A percentile compares a stretch with the other conserved stretches of the same genome.
Conservation (phyloP, 2,888 invertebrate genomes). For the Podabrus alpinus region DNA sequence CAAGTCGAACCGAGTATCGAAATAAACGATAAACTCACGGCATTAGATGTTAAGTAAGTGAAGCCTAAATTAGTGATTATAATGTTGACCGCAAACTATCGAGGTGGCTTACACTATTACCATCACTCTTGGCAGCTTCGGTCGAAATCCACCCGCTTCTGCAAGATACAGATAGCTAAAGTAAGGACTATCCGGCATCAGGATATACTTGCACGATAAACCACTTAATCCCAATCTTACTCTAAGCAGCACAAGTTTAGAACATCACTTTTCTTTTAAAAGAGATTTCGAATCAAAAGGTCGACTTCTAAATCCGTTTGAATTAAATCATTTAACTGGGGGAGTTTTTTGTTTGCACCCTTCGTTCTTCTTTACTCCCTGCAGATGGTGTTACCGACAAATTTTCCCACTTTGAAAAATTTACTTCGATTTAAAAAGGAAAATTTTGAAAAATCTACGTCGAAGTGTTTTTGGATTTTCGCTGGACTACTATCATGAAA, state of each 20-base stretch:
- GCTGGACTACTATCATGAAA: no score
- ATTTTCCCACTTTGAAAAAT: not conserved
- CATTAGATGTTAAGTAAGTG: slow-evolving; percentile 19
- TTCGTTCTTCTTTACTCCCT: slow-evolving; percentile 4
- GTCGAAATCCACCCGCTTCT: slow-evolving; percentile 50
- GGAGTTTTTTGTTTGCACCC: slow-evolving; percentile 30
- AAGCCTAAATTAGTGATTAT: slow-evolving; percentile 39
- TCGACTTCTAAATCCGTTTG: slow-evolving; percentile 39
- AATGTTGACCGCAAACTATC: slow-evolving; percentile 40
- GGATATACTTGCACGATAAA: slow-evolving; percentile 39
- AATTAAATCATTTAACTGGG: slow-evolving; percentile 43
- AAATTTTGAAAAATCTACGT: not conserved
- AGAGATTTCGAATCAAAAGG: slow-evolving; percentile 39
- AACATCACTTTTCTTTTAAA: slow-evolving; percentile 41
- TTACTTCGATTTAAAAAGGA: not conserved
- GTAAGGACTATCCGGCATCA: slow-evolving; percentile 37
- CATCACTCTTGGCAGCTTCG: slow-evolving; percentile 37
- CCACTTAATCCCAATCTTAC: slow-evolving; percentile 43
- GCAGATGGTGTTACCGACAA: not conserved
- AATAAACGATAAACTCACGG: slow-evolving; percentile 5
- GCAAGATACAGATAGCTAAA: slow-evolving; percentile 53
- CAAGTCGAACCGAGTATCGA: not conserved
- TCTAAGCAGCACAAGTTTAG: slow-evolving; percentile 39
- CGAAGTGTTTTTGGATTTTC: no score
- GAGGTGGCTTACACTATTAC: slow-evolving; percentile 38